These are phyloP conservation scores for Resseliella maxima DNA, from an alignment of 2,888 invertebrate species.

Conservation along the genomic window DNA sequence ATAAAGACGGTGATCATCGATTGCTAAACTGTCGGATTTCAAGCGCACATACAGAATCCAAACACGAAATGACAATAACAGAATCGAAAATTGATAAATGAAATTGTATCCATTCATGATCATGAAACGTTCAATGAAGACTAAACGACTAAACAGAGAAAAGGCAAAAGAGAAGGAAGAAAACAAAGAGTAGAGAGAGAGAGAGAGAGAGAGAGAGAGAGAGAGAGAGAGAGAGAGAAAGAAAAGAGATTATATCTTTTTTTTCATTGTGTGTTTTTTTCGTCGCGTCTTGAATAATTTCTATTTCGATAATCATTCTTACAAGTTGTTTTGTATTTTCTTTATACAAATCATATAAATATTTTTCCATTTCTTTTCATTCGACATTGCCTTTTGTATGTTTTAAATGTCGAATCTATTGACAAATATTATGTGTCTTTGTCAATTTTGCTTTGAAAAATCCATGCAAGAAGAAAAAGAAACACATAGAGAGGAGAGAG, in stretches of 20 bases:
- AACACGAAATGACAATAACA: slow-evolving; percentile 10
- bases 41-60: not conserved
- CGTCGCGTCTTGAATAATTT: not conserved
- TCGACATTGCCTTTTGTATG: not conserved
- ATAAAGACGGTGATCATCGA: not conserved
- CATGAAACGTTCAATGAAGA: not conserved
- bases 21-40: not conserved
- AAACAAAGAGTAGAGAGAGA: not conserved
- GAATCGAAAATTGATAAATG: slow-evolving; percentile 42
- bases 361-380: not conserved
- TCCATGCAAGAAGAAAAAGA: not conserved
- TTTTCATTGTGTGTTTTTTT: not conserved
- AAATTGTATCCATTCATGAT: not conserved
- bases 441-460: not conserved
- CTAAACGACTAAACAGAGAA: not conserved
- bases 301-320: not conserved
- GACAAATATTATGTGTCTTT: not conserved
- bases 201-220: no score
- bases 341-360: not conserved
- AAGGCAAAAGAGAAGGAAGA: no score
- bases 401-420: not conserved
- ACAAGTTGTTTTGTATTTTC: not conserved
- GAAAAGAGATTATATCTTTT: not conserved
- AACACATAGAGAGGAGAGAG: no score
- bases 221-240: no score